Evolutionary conservation across 2,888 invertebrate species (phyloP).

Genomic region (Nineta flava): DNA sequence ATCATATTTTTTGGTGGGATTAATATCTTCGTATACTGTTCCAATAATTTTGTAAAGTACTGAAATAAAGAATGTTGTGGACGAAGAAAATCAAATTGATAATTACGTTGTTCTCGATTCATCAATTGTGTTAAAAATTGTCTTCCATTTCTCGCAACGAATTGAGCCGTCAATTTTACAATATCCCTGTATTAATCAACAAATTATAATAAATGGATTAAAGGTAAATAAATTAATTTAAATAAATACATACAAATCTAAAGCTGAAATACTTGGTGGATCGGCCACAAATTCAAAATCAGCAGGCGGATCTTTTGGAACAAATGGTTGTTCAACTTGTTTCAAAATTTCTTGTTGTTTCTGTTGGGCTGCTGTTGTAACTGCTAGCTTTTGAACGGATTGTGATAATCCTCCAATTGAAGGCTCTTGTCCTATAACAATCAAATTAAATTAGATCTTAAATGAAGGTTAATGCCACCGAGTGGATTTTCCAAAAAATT

Average conservation of each 20-base stretch:
- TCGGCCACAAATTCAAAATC: conserved; percentile 93
- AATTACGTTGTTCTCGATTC: conserved; percentile 96
- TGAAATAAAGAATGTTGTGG: conserved; percentile 97
- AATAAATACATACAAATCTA: conserved; percentile 59
- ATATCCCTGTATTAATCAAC: conserved; percentile 52
- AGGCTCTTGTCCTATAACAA: conserved; percentile 27
- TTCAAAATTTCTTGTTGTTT: conserved; percentile 78
- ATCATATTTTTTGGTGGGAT: conserved; percentile 89
- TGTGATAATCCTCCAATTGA: conserved; percentile 25
- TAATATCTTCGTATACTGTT: conserved; percentile 95
- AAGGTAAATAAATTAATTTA: not conserved
- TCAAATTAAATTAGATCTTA: conserved; percentile 3
- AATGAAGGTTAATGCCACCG: not conserved
- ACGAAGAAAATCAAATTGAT: conserved; percentile 95
- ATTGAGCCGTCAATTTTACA: conserved; percentile 95
- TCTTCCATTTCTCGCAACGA: conserved; percentile 95
- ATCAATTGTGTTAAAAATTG: conserved; percentile 96
- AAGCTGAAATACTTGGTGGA: conserved; percentile 94
- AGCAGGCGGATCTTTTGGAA: conserved; percentile 80
- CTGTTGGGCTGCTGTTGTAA: conserved; percentile 63
- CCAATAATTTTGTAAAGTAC: conserved; percentile 93
- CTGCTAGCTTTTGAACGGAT: conserved; percentile 37
- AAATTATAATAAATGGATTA: not conserved
- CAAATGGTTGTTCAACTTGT: conserved; percentile 70
- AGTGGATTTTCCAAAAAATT: not conserved